Conservation (phyloP, 2,888 invertebrate species). For the Drosophila seclusa region DNA sequence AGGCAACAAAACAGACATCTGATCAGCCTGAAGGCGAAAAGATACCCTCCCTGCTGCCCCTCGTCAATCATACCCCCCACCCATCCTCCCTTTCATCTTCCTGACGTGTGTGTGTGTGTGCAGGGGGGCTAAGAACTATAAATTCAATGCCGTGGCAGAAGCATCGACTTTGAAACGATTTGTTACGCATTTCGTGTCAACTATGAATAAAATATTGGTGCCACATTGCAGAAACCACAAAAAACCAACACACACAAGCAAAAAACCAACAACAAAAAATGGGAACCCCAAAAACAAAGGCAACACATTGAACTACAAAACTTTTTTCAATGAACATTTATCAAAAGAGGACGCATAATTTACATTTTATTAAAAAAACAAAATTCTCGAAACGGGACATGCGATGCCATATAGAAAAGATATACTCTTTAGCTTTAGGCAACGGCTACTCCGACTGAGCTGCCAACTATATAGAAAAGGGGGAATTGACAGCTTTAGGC, state of each 20-base stretch:
- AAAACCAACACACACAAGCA: constrained; percentile 22
- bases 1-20: constrained; percentile 21
- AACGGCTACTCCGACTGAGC: constrained; percentile 1
- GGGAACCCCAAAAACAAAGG: constrained; percentile 35
- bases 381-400: constrained; percentile 35
- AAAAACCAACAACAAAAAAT: background rate
- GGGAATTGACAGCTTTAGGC: no score
- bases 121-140: constrained; percentile 61
- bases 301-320: constrained; percentile 64
- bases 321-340: constrained; percentile 75
- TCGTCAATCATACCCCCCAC: background rate
- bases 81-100: background rate
- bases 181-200: constrained; percentile 80
- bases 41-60: background rate
- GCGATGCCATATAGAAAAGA: constrained; percentile 4
- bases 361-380: constrained; percentile 76
- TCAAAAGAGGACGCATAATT: constrained; percentile 74
- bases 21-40: constrained; percentile 37
- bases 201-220: constrained; percentile 79
- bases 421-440: background rate
- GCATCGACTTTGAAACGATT: constrained; percentile 72
- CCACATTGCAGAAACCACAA: constrained; percentile 64
- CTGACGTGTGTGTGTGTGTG: constrained; percentile 29
- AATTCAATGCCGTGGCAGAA: constrained; percentile 64
- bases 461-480: no score